phyloP scores from a whole-genome alignment of 2,888 invertebrate genomes.

The Luperina nickerlii region DNA sequence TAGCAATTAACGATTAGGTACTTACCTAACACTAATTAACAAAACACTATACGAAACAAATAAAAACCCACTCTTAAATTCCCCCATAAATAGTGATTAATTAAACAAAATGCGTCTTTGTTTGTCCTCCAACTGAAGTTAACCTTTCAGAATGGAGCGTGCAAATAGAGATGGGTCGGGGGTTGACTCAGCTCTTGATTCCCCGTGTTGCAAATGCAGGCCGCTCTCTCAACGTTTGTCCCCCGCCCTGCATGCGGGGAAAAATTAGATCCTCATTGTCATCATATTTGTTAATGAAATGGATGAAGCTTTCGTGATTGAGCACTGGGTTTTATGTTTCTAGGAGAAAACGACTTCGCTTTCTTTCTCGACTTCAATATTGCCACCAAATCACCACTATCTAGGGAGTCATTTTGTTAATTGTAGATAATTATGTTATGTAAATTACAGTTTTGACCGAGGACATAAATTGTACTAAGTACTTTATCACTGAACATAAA shows the following conservation, averaged over 20 bases:
- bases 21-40: neutral
- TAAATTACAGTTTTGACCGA: neutral
- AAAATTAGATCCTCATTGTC: slow-evolving; percentile 52
- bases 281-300: slow-evolving; percentile 36
- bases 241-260: slow-evolving; percentile 42
- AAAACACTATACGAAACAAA: neutral
- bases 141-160: slow-evolving; percentile 81
- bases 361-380: neutral
- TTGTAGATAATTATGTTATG: neutral
- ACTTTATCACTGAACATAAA: no score
- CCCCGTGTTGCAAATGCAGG: slow-evolving; percentile 82
- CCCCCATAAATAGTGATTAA: slow-evolving; percentile 50
- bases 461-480: neutral
- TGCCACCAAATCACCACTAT: neutral
- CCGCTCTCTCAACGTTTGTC: slow-evolving; percentile 71
- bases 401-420: neutral
- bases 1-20: neutral
- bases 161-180: slow-evolving; percentile 81
- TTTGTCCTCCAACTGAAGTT: slow-evolving; percentile 63
- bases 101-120: slow-evolving; percentile 62
- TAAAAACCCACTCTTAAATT: slow-evolving; percentile 7
- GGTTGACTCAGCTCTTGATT: slow-evolving; percentile 88
- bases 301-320: neutral
- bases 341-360: neutral
- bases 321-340: neutral